Percentiles rank a stretch among this genome's conserved stretches.
phyloP scores from a whole-genome alignment of 2,113 vertebrate genomes.

The Penelope pileata region DNA sequence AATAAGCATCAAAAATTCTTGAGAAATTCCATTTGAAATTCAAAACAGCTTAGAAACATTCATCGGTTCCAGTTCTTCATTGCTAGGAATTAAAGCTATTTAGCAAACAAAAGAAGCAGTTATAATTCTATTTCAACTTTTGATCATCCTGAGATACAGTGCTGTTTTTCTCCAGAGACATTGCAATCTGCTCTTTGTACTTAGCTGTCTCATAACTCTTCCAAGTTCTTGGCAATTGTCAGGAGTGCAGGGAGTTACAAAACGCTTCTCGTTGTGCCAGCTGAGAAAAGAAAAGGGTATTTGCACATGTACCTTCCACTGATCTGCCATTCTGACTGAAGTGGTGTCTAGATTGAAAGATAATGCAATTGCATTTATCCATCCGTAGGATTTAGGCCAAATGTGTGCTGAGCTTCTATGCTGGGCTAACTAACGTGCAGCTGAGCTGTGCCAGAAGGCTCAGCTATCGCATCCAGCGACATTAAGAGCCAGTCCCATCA shows the following conservation, averaged over 20 bases:
- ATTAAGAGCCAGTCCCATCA: neutral
- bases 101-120: slow-evolving; percentile 27
- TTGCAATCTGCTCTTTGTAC: neutral
- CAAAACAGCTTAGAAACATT: slow-evolving; percentile 5
- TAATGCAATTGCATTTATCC: slow-evolving; percentile 40
- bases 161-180: neutral
- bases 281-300: slow-evolving; percentile 6
- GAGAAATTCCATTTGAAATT: slow-evolving; percentile 41
- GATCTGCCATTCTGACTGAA: slow-evolving; percentile 18
- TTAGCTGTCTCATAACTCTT: neutral
- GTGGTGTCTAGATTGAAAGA: slow-evolving; percentile 26
- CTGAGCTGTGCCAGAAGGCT: slow-evolving; percentile 24
- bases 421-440: neutral
- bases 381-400: neutral
- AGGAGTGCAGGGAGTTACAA: neutral
- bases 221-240: neutral
- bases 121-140: neutral
- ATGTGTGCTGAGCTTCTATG: neutral
- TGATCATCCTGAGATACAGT: neutral
- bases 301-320: slow-evolving; percentile 23
- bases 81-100: neutral
- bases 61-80: slow-evolving; percentile 5
- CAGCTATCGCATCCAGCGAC: neutral
- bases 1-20: slow-evolving; percentile 20
- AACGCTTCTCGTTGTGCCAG: slow-evolving; percentile 9